Base-by-base conservation (phyloP, 1,140 invertebrate genomes). In the Bombus haemorrhoidalis region DNA sequence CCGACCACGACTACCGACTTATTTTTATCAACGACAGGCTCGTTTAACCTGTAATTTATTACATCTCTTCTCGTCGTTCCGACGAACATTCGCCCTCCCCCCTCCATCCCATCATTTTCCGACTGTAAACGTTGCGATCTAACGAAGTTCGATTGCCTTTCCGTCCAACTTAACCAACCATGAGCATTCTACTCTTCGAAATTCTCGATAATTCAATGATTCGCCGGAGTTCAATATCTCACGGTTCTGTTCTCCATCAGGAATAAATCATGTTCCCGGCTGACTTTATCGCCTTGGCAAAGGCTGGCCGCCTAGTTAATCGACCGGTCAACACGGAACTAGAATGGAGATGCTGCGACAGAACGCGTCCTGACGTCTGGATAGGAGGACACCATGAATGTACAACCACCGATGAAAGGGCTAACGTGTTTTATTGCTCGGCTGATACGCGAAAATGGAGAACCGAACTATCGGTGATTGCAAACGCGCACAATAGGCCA, bases 351-450 rank as follows among this genome's bases (percentile, higher is more conserved):
- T 73, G n/a, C 64, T 43, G 85, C 39, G 85, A 80, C 71, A 34
- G 37, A 57, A 84, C 74, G 66, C 73, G 84, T 64, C 41, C 25
- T 47, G 41, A 39, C 80, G 59, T 69, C 85, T 37, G 81, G 76
- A 76, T n/a, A 68, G 81, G 81, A 81, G 76, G 71, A 62, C 74
- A 41, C 59, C 75, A 69, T 81, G 81, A 78, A 73, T 83, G 83
- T 78, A 87, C 85, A 78, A 83, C 68, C 74, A 47, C 71, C 39
- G 62, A 73, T 86, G 78, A 74, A 89, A 80, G 77, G 71, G 47
- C 34, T 64, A 85, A 81, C 80, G 91, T 92, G 85, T 92, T 92
- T 92, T 92, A 92, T 92, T 91, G 91, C 89, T 84, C 62, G 83
- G 85, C 86, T 77, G 79, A 86, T 75, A 81, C 68, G 81, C 83